phyloP scores from a whole-genome alignment of 2,113 vertebrate species.

The Ailuropoda melanoleuca region DNA sequence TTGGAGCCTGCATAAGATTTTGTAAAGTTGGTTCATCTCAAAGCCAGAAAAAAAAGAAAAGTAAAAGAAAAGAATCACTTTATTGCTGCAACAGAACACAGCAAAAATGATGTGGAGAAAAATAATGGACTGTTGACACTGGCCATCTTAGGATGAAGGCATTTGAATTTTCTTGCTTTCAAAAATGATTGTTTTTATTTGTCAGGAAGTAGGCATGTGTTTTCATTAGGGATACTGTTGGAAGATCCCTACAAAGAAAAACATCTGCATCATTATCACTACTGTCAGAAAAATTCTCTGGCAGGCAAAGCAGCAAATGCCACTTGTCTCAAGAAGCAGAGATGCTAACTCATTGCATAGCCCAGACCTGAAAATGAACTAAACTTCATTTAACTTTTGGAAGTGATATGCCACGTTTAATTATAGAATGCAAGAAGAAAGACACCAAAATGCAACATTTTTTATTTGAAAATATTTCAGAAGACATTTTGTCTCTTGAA shows the following conservation, averaged over 20 bases:
- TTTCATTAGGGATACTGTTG: slow-evolving; percentile 70
- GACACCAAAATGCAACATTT: slow-evolving; percentile 64
- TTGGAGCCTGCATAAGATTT: background rate
- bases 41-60: background rate
- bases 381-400: slow-evolving; percentile 74
- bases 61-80: background rate
- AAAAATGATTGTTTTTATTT: slow-evolving; percentile 55
- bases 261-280: slow-evolving; percentile 76
- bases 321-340: slow-evolving; percentile 46
- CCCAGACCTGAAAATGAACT: slow-evolving; percentile 70
- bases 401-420: slow-evolving; percentile 74
- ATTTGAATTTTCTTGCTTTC: slow-evolving; percentile 70
- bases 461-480: slow-evolving; percentile 68
- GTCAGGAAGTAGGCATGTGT: slow-evolving; percentile 58
- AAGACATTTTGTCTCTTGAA: slow-evolving; percentile 64
- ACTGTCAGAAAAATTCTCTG: slow-evolving; percentile 60
- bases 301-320: slow-evolving; percentile 48
- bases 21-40: background rate
- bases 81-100: background rate
- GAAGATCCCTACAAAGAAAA: slow-evolving; percentile 66
- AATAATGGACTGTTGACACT: slow-evolving; percentile 76
- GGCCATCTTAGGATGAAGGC: slow-evolving; percentile 59
- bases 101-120: slow-evolving; percentile 32
- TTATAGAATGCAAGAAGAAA: slow-evolving; percentile 67
- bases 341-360: slow-evolving; percentile 69